These are phyloP conservation scores for Microplitis mediator DNA, from an alignment of 1,140 invertebrate genomes.

Conservation along the genomic window DNA sequence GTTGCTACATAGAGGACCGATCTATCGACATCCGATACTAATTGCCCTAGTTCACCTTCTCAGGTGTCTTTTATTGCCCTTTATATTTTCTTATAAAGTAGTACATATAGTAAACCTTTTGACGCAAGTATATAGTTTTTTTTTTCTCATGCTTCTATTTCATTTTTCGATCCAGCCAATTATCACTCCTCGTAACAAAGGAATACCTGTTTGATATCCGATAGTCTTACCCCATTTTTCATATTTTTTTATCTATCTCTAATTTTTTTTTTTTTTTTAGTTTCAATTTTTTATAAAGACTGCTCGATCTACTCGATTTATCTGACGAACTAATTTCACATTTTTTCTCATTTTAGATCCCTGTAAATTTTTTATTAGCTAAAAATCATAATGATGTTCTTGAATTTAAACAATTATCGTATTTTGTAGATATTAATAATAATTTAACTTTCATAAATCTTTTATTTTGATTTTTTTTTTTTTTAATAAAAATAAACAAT, in stretches of 20 bases:
- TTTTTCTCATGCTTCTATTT: constrained; percentile 2
- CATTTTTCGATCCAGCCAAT: constrained; percentile 32
- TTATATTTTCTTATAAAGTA: constrained; percentile 19
- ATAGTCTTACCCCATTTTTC: not conserved
- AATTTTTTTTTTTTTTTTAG: too few relatives aligned
- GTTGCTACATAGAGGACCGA: constrained; percentile 40
- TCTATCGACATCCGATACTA: constrained; percentile 61
- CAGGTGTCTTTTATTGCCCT: constrained; percentile 46
- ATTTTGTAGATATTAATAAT: too few relatives aligned
- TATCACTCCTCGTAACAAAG: constrained; percentile 16
- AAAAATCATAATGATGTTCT: too few relatives aligned
- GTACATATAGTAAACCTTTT: constrained; percentile 23
- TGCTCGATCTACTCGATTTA: too few relatives aligned
- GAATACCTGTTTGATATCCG: constrained; percentile 4
- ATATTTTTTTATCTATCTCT: not conserved
- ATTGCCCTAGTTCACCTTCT: constrained; percentile 48
- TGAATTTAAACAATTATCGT: too few relatives aligned
- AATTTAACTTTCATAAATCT: too few relatives aligned
- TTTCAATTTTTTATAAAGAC: too few relatives aligned
- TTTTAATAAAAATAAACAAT: too few relatives aligned
- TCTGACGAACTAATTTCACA: too few relatives aligned
- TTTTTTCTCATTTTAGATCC: too few relatives aligned
- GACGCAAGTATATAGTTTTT: constrained; percentile 2
- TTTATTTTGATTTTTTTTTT: too few relatives aligned
- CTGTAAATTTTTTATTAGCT: too few relatives aligned